A percentile compares a stretch with the other conserved stretches of the same genome.
Conservation (phyloP, 1,140 invertebrate genomes). For the Sycophaga agraensis region DNA sequence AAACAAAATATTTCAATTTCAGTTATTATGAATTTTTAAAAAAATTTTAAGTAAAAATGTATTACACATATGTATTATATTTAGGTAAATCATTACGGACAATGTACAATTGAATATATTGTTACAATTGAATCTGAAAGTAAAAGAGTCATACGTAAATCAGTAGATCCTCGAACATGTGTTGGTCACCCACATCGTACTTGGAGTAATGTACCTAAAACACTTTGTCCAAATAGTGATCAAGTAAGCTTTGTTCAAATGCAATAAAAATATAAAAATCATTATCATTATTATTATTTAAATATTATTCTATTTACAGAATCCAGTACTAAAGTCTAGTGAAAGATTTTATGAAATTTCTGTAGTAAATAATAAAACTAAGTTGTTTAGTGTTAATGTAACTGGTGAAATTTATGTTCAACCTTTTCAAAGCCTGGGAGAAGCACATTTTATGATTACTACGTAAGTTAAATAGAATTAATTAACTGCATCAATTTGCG, state of each 20-base stretch:
- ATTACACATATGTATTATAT: background rate
- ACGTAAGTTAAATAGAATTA: slow-evolving; percentile 33
- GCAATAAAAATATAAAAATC: background rate
- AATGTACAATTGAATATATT: slow-evolving; percentile 51
- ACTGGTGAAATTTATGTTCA: slow-evolving; percentile 52
- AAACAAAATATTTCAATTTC: background rate
- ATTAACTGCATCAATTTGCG: too few relatives aligned
- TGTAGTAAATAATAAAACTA: slow-evolving; percentile 32
- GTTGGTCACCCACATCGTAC: slow-evolving; percentile 41
- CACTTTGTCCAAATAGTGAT: slow-evolving; percentile 47
- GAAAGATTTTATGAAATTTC: slow-evolving; percentile 47
- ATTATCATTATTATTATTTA: background rate
- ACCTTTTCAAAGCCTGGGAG: slow-evolving; percentile 52
- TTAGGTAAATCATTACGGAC: slow-evolving; percentile 52
- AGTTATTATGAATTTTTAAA: slow-evolving; percentile 1
- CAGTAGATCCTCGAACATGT: slow-evolving; percentile 48
- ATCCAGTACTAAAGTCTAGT: slow-evolving; percentile 50
- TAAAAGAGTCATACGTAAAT: slow-evolving; percentile 49
- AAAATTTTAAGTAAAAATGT: too few relatives aligned
- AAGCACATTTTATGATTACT: slow-evolving; percentile 50
- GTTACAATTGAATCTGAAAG: slow-evolving; percentile 37
- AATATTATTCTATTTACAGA: slow-evolving; percentile 29
- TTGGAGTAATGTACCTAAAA: slow-evolving; percentile 51
- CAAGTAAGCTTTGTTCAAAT: slow-evolving; percentile 43
- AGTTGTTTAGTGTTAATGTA: slow-evolving; percentile 46